Evolutionary conservation across 2,113 vertebrate species (phyloP).

Genomic region (Nipponia nippon): DNA sequence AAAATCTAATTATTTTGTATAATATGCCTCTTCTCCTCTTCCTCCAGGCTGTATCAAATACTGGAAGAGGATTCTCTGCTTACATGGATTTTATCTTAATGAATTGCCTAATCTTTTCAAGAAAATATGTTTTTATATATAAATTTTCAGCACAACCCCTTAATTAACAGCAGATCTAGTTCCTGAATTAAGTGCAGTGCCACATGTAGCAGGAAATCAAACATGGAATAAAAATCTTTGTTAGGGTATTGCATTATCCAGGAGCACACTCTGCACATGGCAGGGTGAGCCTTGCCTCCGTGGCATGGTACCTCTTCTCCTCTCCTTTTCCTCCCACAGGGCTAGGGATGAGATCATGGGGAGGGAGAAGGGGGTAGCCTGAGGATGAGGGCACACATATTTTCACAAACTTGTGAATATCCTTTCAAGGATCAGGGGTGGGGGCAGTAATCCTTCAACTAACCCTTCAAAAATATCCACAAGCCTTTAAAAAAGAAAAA

Average conservation of each 20-base stretch:
- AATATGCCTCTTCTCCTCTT: background rate
- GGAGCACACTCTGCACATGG: background rate
- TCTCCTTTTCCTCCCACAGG: background rate
- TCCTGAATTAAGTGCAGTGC: background rate
- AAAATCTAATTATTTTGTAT: constrained; percentile 13
- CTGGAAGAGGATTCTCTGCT: background rate
- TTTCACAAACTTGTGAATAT: background rate
- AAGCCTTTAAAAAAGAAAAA: background rate
- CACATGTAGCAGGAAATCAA: background rate
- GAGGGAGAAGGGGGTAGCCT: rapidly evolving
- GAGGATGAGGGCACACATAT: background rate
- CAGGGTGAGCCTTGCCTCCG: rapidly evolving
- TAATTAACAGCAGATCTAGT: background rate
- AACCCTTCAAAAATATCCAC: background rate
- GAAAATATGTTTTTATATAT: background rate
- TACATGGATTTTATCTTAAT: background rate
- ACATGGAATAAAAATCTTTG: background rate
- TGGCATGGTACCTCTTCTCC: background rate
- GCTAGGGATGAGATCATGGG: background rate
- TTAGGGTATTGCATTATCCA: background rate
- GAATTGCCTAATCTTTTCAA: background rate
- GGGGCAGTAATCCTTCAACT: background rate
- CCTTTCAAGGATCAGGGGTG: background rate
- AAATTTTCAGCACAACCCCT: background rate
- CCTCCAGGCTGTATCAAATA: background rate